These are phyloP conservation scores for Apamea monoglypha DNA, from an alignment of 2,888 invertebrate species.

Conservation along the genomic window DNA sequence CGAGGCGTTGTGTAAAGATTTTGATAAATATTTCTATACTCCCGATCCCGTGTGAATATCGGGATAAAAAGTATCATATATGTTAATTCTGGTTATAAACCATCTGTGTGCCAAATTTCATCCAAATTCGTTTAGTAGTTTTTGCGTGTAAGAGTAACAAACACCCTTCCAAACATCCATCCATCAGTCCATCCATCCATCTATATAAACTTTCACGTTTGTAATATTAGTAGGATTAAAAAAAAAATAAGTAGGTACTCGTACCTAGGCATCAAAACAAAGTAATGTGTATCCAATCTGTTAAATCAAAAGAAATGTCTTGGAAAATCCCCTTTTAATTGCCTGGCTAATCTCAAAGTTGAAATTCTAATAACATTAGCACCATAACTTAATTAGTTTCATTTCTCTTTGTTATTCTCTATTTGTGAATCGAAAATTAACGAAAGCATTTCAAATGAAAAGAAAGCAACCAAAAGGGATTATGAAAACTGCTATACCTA, in stretches of 20 bases:
- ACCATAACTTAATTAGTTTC: constrained; percentile 29
- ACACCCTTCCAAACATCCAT: too few relatives aligned
- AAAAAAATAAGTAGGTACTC: background rate
- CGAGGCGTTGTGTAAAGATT: too few relatives aligned
- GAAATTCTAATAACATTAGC: constrained; percentile 18
- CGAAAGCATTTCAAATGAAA: constrained; percentile 2
- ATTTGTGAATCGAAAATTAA: constrained; percentile 15
- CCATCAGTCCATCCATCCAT: too few relatives aligned
- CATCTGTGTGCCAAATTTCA: too few relatives aligned
- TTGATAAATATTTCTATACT: too few relatives aligned
- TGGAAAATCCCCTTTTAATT: background rate
- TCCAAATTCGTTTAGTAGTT: too few relatives aligned
- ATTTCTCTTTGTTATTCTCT: constrained; percentile 24
- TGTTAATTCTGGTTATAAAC: too few relatives aligned
- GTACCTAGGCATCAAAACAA: background rate
- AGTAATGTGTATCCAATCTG: background rate
- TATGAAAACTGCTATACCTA: background rate
- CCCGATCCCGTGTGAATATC: too few relatives aligned
- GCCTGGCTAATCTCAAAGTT: constrained; percentile 35
- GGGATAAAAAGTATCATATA: too few relatives aligned
- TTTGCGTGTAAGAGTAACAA: too few relatives aligned
- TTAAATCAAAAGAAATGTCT: constrained; percentile 8
- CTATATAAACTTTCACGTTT: too few relatives aligned
- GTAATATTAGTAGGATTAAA: too few relatives aligned
- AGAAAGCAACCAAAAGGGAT: background rate